phyloP scores from a whole-genome alignment of 1,140 invertebrate genomes.

The Trichomalopsis sarcophagae region DNA sequence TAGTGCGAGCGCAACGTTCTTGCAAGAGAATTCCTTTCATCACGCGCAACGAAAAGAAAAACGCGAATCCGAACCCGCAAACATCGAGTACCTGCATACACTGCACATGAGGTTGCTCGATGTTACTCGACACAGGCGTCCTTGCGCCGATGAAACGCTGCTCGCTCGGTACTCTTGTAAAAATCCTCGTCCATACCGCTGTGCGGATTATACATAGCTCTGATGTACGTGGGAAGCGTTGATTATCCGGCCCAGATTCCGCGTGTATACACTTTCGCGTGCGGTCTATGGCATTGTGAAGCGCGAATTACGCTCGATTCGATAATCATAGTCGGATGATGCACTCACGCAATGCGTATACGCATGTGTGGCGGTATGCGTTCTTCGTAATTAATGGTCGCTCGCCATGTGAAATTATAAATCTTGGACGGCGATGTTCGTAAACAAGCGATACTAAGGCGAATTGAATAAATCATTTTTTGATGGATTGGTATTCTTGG shows the following conservation, averaged over 20 bases:
- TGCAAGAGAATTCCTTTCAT: too few relatives aligned
- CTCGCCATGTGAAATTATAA: not conserved
- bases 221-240: not conserved
- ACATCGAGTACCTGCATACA: not conserved
- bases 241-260: conserved; percentile 20
- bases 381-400: not conserved
- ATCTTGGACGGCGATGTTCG: not conserved
- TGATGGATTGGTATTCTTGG: not conserved
- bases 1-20: too few relatives aligned
- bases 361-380: not conserved
- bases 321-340: not conserved
- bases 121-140: too few relatives aligned
- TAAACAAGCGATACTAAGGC: not conserved
- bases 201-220: not conserved
- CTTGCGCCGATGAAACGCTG: not conserved
- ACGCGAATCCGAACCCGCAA: too few relatives aligned
- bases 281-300: not conserved
- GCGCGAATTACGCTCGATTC: not conserved
- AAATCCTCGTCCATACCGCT: not conserved
- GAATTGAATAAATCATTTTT: not conserved
- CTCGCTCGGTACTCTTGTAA: not conserved
- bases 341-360: not conserved
- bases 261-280: not conserved
- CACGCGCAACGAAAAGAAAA: too few relatives aligned
- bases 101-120: too few relatives aligned